Evolutionary conservation across 2,113 vertebrate genomes (phyloP).

Genomic region (Silurus meridionalis): DNA sequence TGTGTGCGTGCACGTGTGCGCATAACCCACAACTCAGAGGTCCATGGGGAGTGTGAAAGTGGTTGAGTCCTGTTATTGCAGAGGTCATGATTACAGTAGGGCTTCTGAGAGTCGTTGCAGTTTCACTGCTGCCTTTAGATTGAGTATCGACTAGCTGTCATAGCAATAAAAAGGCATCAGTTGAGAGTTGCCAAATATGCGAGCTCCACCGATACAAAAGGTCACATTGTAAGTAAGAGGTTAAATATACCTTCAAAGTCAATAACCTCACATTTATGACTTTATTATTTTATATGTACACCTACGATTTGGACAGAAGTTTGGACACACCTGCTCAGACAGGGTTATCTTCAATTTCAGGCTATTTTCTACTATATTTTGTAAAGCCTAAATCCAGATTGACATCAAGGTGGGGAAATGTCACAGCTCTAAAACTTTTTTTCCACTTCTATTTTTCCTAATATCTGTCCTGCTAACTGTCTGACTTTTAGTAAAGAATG

Average conservation of each 20-base stretch:
- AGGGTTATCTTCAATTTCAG: background rate
- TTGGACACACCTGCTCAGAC: background rate
- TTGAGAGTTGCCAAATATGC: constrained; percentile 67
- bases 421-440: background rate
- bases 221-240: constrained; percentile 75
- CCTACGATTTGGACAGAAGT: background rate
- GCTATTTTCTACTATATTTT: background rate
- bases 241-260: constrained; percentile 67
- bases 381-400: background rate
- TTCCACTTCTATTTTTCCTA: background rate
- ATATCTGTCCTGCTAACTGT: background rate
- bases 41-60: constrained; percentile 66
- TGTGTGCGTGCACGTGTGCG: constrained; percentile 15
- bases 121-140: constrained; percentile 75
- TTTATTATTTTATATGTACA: constrained; percentile 45
- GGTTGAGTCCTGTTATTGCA: constrained; percentile 74
- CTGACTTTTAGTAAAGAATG: too few species aligned
- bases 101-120: constrained; percentile 73
- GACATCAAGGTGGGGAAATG: background rate
- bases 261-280: constrained; percentile 62
- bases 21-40: constrained; percentile 58
- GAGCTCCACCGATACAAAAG: constrained; percentile 62
- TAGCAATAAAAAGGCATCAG: constrained; percentile 76
- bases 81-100: constrained; percentile 79
- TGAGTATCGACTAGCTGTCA: constrained; percentile 80